phyloP scores from a whole-genome alignment of 2,888 invertebrate species.

The Conus canariensis region DNA sequence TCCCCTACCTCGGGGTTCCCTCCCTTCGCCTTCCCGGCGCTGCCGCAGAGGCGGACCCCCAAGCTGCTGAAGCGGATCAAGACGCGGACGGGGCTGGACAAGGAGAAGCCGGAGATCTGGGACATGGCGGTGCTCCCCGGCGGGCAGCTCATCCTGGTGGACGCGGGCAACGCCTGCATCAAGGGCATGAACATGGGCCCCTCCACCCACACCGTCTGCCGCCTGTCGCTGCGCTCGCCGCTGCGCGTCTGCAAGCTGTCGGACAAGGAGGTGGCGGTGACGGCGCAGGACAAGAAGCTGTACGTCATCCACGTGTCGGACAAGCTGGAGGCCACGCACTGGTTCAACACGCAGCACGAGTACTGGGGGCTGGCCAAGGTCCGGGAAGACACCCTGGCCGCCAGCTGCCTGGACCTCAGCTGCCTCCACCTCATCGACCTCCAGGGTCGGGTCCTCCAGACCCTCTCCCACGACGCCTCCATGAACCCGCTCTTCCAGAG shows the following conservation, averaged over 20 bases:
- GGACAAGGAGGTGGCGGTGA: conserved; percentile 27
- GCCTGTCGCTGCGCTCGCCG: conserved; percentile 19
- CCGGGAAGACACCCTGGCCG: conserved; percentile 23
- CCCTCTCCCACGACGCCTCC: conserved; percentile 39
- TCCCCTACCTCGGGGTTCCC: neutral
- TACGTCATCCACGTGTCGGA: conserved; percentile 30
- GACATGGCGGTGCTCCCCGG: conserved; percentile 35
- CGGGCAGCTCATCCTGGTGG: conserved; percentile 38
- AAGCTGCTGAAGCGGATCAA: conserved; percentile 37
- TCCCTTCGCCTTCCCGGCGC: conserved; percentile 11
- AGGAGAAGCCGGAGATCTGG: conserved; percentile 37
- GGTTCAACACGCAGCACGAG: conserved; percentile 16
- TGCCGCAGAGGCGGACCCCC: conserved; percentile 24
- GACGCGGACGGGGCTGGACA: conserved; percentile 32
- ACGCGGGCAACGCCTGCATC: conserved; percentile 26
- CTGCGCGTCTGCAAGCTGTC: conserved; percentile 32
- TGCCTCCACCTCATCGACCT: conserved; percentile 38
- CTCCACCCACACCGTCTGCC: conserved; percentile 33
- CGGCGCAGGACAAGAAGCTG: conserved; percentile 33
- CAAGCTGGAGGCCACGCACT: conserved; percentile 35
- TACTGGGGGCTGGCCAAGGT: conserved; percentile 37
- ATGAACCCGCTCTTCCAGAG: conserved; percentile 26
- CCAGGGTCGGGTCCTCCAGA: conserved; percentile 21
- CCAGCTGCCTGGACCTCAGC: conserved; percentile 18
- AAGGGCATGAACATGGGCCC: conserved; percentile 42